Evolutionary conservation across 2,797 vertebrate species (phyloP), one percentile per base, ranked within the genome.

Genomic region (Eulemur mongoz): DNA sequence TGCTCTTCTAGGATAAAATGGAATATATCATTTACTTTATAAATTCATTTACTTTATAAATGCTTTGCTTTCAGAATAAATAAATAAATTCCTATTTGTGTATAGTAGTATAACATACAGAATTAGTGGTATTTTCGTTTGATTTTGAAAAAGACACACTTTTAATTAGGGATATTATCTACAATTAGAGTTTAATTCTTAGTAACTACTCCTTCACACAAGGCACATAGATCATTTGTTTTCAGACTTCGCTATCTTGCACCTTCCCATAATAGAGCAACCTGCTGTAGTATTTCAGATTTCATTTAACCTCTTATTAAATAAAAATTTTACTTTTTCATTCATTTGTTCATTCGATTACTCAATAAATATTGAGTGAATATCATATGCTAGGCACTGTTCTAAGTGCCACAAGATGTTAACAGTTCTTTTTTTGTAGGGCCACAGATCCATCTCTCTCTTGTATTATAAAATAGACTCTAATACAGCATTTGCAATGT

Each of bases 31-130:
- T 59, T 59, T 59, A 59, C 25, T 52, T 52, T 52, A 52, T 67
- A 30, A 93, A 30, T 93, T 94, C 1, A 63, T 65, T 78, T 94
- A 70, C 3, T 67, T 91, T 88, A 59, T 75, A 87, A 91, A 89
- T 4, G 57, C 70, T 91, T 93, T 59, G 20, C 27, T 84, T 96
- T 97, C 61, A 94, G 57, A 89, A 79, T 10, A 92, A 94, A 79
- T 63, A 83, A 93, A 72, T 73, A 70, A 79, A 67, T 90, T 96
- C 30, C 75, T 78, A 17, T 57, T 83, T 89, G 75, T 54, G 14
- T 79, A 87, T n/a, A 75, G 23, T 92, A 81, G 3, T 48, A 2
- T 87, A 76, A 2, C 45, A 1, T 94, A 1, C 84, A 85, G 17
- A 82, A 76, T 86, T 91, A 72, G 40, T 82, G 35, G 22, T 14